phyloP scores from a whole-genome alignment of 2,113 vertebrate genomes.

The Nerophis lumbriciformis region DNA sequence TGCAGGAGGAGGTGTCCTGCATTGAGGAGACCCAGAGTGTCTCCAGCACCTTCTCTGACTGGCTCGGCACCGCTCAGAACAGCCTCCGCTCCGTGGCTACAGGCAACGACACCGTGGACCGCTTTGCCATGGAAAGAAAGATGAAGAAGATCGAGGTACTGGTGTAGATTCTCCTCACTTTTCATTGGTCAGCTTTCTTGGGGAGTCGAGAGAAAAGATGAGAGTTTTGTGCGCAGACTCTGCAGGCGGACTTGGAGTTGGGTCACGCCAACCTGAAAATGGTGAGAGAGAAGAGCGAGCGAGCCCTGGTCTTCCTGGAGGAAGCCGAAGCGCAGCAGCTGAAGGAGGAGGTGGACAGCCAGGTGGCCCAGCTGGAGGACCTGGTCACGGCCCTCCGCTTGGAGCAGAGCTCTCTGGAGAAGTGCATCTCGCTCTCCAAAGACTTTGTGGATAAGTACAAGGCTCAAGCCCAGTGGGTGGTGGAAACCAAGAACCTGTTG shows the following conservation, averaged over 20 bases:
- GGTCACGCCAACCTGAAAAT: constrained; percentile 86
- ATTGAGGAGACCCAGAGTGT: constrained; percentile 83
- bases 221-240: constrained; percentile 43
- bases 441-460: constrained; percentile 93
- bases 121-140: constrained; percentile 82
- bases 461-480: constrained; percentile 80
- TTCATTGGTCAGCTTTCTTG: neutral
- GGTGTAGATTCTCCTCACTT: constrained; percentile 43
- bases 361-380: constrained; percentile 76
- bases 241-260: constrained; percentile 83
- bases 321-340: constrained; percentile 75
- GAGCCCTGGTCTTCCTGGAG: constrained; percentile 77
- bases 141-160: constrained; percentile 84
- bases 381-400: constrained; percentile 76
- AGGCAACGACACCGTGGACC: constrained; percentile 77
- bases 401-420: constrained; percentile 81
- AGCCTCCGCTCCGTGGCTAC: constrained; percentile 78
- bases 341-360: constrained; percentile 73
- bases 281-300: constrained; percentile 83
- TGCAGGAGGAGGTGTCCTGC: constrained; percentile 85
- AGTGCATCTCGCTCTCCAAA: constrained; percentile 83
- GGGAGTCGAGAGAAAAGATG: neutral
- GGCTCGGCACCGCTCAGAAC: constrained; percentile 80
- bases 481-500: constrained; percentile 77
- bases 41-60: constrained; percentile 80